These are phyloP conservation scores for Clepsis dumicolana DNA, from an alignment of 2,888 invertebrate genomes.

Conservation along the genomic window DNA sequence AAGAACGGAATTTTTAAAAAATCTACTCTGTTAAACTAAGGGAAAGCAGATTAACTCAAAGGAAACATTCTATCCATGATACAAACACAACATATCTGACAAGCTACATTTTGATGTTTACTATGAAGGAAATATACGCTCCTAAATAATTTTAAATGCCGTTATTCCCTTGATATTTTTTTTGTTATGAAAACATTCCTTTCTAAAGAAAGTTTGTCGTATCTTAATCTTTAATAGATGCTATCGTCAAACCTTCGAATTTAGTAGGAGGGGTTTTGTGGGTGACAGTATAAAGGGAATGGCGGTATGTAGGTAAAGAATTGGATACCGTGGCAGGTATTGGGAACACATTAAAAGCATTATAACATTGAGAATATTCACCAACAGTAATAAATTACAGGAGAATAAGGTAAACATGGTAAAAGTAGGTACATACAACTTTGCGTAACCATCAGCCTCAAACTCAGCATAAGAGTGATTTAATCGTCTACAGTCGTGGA, in stretches of 20 bases:
- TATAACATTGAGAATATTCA: not conserved
- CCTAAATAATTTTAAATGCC: constrained; percentile 6
- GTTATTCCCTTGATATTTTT: not conserved
- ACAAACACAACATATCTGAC: not conserved
- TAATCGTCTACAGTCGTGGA: no score
- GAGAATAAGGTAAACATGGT: not conserved
- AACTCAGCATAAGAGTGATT: not conserved
- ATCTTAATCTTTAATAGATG: constrained; percentile 39
- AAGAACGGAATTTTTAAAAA: not conserved
- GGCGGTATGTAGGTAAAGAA: constrained; percentile 18
- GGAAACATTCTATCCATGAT: not conserved
- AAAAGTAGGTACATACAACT: not conserved
- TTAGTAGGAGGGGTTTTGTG: constrained; percentile 26
- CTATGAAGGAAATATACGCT: not conserved
- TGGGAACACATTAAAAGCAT: not conserved
- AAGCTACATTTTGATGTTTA: not conserved
- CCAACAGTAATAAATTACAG: not conserved
- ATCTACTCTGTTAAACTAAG: not conserved
- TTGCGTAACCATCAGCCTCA: not conserved
- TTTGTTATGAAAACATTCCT: constrained; percentile 3
- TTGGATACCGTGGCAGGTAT: constrained; percentile 5
- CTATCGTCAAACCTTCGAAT: constrained; percentile 35
- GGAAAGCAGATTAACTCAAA: not conserved
- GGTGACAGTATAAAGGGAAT: constrained; percentile 19
- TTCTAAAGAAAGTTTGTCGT: constrained; percentile 16